Percentiles rank a stretch among this genome's conserved stretches.
phyloP scores from a whole-genome alignment of 2,888 invertebrate genomes.

The Cheilosia pagana region DNA sequence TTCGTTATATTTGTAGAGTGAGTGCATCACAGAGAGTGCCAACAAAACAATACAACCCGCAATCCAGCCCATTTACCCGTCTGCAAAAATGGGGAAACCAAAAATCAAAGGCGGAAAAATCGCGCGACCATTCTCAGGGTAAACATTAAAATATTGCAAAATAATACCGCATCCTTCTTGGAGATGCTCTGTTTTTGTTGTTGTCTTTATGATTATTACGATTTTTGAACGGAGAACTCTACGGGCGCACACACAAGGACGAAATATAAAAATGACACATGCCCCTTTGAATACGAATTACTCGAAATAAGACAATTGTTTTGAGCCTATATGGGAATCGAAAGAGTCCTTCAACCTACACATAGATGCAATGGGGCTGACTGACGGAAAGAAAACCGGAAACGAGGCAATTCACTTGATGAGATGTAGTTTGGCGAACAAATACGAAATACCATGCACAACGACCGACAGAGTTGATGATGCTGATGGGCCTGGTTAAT shows the following conservation, averaged over 20 bases:
- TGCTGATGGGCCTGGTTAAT: slow-evolving; percentile 27
- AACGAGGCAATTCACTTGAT: slow-evolving; percentile 72
- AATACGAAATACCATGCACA: slow-evolving; percentile 50
- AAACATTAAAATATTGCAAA: slow-evolving; percentile 69
- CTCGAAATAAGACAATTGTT: slow-evolving; percentile 69
- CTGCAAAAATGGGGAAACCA: slow-evolving; percentile 12
- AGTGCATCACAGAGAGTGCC: slow-evolving; percentile 40
- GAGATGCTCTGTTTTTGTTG: slow-evolving; percentile 10
- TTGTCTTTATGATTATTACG: slow-evolving; percentile 68
- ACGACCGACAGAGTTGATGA: slow-evolving; percentile 19
- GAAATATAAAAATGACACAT: slow-evolving; percentile 74
- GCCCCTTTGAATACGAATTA: slow-evolving; percentile 74
- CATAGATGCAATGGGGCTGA: slow-evolving; percentile 5
- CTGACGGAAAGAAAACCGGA: slow-evolving; percentile 34
- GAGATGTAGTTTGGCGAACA: slow-evolving; percentile 67
- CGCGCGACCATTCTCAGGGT: slow-evolving; percentile 46
- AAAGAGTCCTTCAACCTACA: slow-evolving; percentile 30
- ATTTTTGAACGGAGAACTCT: slow-evolving; percentile 15
- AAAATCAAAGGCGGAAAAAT: slow-evolving; percentile 71
- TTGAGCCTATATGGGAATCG: slow-evolving; percentile 59
- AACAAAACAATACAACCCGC: slow-evolving; percentile 29
- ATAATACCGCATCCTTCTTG: slow-evolving; percentile 49
- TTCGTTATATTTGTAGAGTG: slow-evolving; percentile 29
- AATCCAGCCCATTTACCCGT: not conserved
- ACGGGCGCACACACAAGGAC: slow-evolving; percentile 10